phyloP scores from a whole-genome alignment of 2,113 vertebrate species.

The Sphyrna mokarran region DNA sequence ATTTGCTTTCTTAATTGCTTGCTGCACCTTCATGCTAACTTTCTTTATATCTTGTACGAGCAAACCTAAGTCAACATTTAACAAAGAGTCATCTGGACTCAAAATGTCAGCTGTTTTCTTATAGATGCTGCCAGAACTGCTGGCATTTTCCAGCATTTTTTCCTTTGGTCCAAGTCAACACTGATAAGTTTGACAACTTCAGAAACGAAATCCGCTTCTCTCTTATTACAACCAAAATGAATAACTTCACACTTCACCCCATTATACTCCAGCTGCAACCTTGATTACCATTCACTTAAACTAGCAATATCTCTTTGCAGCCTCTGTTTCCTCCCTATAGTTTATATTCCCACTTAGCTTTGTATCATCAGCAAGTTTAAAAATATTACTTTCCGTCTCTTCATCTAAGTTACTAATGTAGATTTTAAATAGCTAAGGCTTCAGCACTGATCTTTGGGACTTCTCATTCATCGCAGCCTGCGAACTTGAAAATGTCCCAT shows the following conservation, averaged over 20 bases:
- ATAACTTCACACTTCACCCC: neutral
- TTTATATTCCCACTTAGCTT: neutral
- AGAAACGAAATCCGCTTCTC: neutral
- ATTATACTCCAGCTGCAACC: no score
- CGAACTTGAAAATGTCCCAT: neutral
- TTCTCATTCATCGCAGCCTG: neutral
- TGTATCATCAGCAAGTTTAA: neutral
- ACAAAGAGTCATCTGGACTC: no score
- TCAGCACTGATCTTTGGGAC: neutral
- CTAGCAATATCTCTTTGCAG: neutral
- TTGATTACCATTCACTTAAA: no score
- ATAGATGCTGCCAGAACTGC: no score
- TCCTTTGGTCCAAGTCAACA: no score
- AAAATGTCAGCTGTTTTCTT: no score
- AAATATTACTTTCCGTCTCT: neutral
- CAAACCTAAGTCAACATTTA: neutral
- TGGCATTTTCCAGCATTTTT: no score
- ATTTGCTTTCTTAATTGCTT: neutral
- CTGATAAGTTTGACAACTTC: neutral
- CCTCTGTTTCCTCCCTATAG: neutral
- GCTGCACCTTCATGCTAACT: neutral
- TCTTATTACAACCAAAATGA: neutral
- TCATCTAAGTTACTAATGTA: neutral
- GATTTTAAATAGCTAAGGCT: neutral
- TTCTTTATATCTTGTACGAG: neutral